Evolutionary conservation across 2,888 invertebrate genomes (phyloP), one percentile per base, ranked within the genome.

Genomic region (Tethea ocularis): DNA sequence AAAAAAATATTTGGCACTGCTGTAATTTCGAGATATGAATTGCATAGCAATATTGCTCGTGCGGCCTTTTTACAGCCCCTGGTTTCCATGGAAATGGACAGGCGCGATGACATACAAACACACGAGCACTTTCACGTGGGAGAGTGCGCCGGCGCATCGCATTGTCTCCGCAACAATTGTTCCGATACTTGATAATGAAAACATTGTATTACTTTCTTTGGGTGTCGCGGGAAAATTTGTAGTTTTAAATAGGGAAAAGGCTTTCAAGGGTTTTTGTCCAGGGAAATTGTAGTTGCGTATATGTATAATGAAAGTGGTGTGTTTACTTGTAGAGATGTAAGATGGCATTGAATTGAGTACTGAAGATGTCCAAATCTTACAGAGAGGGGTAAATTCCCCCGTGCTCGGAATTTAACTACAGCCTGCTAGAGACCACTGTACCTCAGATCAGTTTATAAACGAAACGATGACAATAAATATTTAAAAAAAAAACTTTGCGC

Each of bases 111-210:
- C 75, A 74, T 61, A 81, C 74, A 78, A 75, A 75, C 75, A 67
- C 69, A 67, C 41, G 17, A 66, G 68, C 80, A 86, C 88, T 88
- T 87, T 87, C 88, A 74, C 87, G 76, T 85, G 87, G 76, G 84
- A 86, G 75, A 69, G 57, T 54, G 51, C 57, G 54, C 62, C 58
- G 63, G 57, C 66, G 58, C 61, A 46, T 58, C 59, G 56, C 68
- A 81, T 80, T 84, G 81, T 83, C 71, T 71, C 63, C 52, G 60
- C 58, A 58, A 63, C 67, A 74, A 38, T 79, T 78, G 78, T 74
- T 74, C 69, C 60, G 62, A 66, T 36, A 59, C 64, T 17, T 33
- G 72, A 68, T 72, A 73, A 74, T 78, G 75, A 73, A 76, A 76
- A 77, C 75, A 77, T 68, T 66, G 68, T 76, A 46, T 46, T 73